Evolutionary conservation across 2,113 vertebrate genomes (phyloP), one percentile per base, ranked within the genome.

Genomic region (Terrapene triunguis): DNA sequence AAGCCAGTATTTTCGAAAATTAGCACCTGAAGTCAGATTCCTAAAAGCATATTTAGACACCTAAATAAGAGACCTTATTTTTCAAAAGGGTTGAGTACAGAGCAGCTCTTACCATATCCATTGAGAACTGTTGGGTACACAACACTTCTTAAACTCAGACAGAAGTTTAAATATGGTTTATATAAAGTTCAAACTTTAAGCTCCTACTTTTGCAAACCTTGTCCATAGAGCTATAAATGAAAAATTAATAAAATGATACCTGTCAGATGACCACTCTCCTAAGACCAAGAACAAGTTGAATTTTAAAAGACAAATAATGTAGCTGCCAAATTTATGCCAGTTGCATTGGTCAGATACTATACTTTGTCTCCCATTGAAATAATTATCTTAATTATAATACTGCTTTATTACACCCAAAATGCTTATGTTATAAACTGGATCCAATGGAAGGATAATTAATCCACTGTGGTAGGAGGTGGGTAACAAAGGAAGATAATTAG

Each of bases 71-170:
- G 38, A n/a, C 10, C 17, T 1, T 0, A 25, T 79, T 32, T 57
- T 19, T 8, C 51, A 84, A 12, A 95, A 62, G 2, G 47, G 10
- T 6, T 84, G 29, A 84, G 9, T n/a, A 54, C 5, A 10, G 16
- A 80, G 19, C 59, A 55, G 10, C 42, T 1, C 5, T 83, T 76
- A 62, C 12, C 1, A 3, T 84, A 74, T 48, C 17, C 59, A 16
- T 1, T 2, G n/a, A 5, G 10, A 84, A 53, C 51, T 79, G 69
- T 7, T 0, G 0, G 47, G 12, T 22, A 1, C 5, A 81, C 80
- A 65, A 17, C 5, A 8, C 4, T 74, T 38, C 11, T 84, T 6
- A 51, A 85, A 72, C 42, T 74, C 4, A 19, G 24, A 51, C n/a
- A 38, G 8, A 38, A 74, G 6, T 29, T 85, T 42, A 72, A 25